A percentile compares a stretch with the other conserved stretches of the same genome.
Conservation (phyloP, 2,797 vertebrate genomes). For the Alca torda region DNA sequence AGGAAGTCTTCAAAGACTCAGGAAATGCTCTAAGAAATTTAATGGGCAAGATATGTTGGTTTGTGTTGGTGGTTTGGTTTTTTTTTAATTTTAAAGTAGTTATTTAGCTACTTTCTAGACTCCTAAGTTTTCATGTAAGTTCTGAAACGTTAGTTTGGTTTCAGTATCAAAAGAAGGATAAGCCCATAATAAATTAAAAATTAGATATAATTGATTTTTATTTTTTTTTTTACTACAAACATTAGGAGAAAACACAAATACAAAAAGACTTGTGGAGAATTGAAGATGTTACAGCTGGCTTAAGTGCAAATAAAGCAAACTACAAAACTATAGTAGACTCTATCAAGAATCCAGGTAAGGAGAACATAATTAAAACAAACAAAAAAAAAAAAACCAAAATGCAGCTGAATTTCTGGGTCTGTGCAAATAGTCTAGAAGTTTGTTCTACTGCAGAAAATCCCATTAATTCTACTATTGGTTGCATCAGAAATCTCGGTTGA, state of each 20-base stretch:
- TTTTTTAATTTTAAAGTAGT: neutral
- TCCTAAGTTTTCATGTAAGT: neutral
- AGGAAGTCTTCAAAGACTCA: neutral
- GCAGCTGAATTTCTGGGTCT: neutral
- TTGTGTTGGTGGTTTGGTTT: neutral
- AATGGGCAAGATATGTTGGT: neutral
- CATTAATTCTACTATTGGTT: neutral
- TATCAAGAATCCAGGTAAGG: constrained; percentile 94
- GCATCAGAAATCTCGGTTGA: neutral
- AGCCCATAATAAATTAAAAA: neutral
- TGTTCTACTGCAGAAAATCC: neutral
- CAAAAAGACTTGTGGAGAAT: constrained; percentile 97
- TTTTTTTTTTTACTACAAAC: neutral
- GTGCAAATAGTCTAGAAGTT: neutral
- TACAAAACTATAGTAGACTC: constrained; percentile 94
- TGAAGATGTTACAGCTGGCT: constrained; percentile 94
- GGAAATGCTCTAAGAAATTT: neutral
- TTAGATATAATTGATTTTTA: neutral
- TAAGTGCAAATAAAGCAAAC: constrained; percentile 94
- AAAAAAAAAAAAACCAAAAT: neutral
- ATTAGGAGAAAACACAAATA: constrained; percentile 91
- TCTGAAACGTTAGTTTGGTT: neutral
- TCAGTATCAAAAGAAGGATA: neutral
- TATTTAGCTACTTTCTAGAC: neutral
- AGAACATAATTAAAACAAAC: neutral